Conservation (phyloP, 2,888 invertebrate species). For the Apodemia duryi region DNA sequence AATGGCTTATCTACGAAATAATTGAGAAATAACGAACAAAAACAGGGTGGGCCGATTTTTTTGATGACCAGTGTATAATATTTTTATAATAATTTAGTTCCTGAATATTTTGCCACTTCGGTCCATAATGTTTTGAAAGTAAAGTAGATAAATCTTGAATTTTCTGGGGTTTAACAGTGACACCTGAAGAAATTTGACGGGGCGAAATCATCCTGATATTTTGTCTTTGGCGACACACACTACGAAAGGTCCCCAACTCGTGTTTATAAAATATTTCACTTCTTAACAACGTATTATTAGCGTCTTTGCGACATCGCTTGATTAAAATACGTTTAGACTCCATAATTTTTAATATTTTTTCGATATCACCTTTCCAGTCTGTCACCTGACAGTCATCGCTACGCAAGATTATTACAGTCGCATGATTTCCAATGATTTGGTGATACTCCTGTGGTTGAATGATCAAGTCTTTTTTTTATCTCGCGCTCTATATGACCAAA, state of each 20-base stretch:
- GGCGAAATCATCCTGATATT: conserved; percentile 18
- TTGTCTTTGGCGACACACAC: conserved; percentile 18
- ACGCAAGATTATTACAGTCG: conserved; percentile 16
- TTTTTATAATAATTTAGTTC: conserved; percentile 9
- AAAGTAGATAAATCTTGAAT: conserved; percentile 14
- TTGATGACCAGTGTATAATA: no score
- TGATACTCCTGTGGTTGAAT: conserved; percentile 17
- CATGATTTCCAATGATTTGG: conserved; percentile 14
- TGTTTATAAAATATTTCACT: conserved; percentile 19
- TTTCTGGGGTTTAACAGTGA: conserved; percentile 18
- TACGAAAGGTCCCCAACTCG: conserved; percentile 20
- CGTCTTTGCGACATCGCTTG: conserved; percentile 19
- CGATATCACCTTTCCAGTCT: conserved; percentile 20
- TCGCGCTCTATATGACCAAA: conserved; percentile 14
- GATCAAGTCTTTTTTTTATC: conserved; percentile 14
- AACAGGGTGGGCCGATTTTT: no score
- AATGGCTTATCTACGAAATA: no score
- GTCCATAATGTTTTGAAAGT: conserved; percentile 14
- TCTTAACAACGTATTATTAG: conserved; percentile 16
- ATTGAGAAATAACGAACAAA: no score
- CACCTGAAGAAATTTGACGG: conserved; percentile 9
- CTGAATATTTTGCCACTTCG: conserved; percentile 10
- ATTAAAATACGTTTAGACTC: conserved; percentile 22
- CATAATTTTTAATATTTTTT: conserved; percentile 23
- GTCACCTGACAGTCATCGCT: conserved; percentile 13